Base-by-base conservation (phyloP, 30 jellyfish, hydroid and myxozoan species). In the Chrysaora quinquecirrha region DNA sequence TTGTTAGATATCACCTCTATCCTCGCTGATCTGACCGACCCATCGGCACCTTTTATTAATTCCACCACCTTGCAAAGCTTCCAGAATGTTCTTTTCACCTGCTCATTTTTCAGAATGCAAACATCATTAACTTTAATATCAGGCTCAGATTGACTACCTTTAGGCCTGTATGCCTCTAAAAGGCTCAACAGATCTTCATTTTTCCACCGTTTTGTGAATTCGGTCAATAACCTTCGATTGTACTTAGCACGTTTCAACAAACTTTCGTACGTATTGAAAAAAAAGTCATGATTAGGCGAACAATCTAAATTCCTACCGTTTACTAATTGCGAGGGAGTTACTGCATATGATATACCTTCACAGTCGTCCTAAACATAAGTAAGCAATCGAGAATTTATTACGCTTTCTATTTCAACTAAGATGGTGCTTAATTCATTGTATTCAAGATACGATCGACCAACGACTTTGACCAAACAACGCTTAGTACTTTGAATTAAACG, bases 61-160 rank as follows among this genome's bases (percentile, higher is more conserved):
- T 76, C 88, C 79, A 54, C 88, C 20, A 76, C 88, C 21, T 38
- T 76, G 80, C 88, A 76, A 20, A 76, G 62, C 35, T 63, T 76
- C 88, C 88, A 76, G 46, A 76, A 76, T 11, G 80, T 54, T 60
- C 80, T 62, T 28, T 76, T 54, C 34, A 61, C 79, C 81, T 52
- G 79, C 22, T 76, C 88, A 76, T 76, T 76, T 30, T 35, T 76
- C 35, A 76, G 34, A 9, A 76, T 60, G 12, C 58, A 19, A 31
- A 58, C 60, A 27, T 76, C 88, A 58, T 62, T 62, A 28, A 63
- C 20, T 24, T 38, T 38, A 63, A 76, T 76, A 24, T 22, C 31
- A n/a, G 88, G 88, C 16, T 54, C 79, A 3, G 52, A 61, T 24
- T 32, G 68, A 76, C 21, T 47, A 30, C 63, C 24, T 63, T 76